Base-by-base conservation (phyloP, 2,888 invertebrate species). In the Malthinus flaveolus region DNA sequence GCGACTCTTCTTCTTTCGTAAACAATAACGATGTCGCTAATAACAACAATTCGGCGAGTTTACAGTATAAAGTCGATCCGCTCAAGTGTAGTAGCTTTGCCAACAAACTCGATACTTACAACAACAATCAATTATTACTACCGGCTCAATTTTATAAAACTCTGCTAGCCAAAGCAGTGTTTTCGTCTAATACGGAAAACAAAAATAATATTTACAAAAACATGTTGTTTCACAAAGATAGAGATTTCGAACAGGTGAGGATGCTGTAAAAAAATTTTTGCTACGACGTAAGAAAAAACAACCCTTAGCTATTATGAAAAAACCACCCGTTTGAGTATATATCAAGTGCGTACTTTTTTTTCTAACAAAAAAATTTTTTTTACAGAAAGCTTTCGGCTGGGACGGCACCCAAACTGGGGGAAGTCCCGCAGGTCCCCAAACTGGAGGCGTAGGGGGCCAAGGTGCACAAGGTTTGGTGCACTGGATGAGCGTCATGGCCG, bases 401-500 rank as follows among this genome's bases (percentile, higher is more conserved):
- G 79, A 78, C 64, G 75, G 78, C 56, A 76, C 79, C 63, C 81
- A 81, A 73, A 77, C 81, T 58, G 80, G 81, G 48, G 82, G 80
- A 56, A 81, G 79, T 66, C 80, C 81, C 49, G 71, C 75, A 32
- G 79, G 78, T 23, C 78, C 76, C 50, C 84, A 85, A 75, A 77
- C 82, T 69, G 82, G 84, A 74, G 79, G 77, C 56, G 83, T 84
- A 76, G 86, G 85, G 72, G 83, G 85, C 53, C 84, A 86, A 73
- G 85, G 84, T 76, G 76, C 89, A 47, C 89, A 89, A 75, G 91
- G 91, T 61, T 85, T 94, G 76, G 94, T 94, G 75, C 95, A 95
- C 83, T 95, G 95, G 95, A 94, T 95, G 93, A 93, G 94, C 76
- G 94, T 95, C 73, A 95, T 95, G 95, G 94, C 95, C 59, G 95